A percentile compares a stretch with the other conserved stretches of the same genome.
phyloP scores from a whole-genome alignment of 2,797 vertebrate species.

The Poeciliopsis paucimaculata region DNA sequence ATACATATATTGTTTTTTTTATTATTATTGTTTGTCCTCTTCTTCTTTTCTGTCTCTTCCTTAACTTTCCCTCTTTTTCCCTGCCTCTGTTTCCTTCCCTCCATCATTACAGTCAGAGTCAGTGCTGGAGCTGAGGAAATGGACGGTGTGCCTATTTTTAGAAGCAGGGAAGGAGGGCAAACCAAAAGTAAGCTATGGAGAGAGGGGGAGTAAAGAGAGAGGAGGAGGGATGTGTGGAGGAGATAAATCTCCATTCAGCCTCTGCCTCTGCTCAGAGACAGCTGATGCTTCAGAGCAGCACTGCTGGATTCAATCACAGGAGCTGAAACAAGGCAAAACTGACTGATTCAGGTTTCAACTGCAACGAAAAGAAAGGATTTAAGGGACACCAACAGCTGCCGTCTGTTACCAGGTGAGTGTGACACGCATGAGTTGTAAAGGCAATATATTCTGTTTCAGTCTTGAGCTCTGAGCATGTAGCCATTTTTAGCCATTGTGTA shows the following conservation, averaged over 20 bases:
- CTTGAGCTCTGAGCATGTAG: slow-evolving; percentile 30
- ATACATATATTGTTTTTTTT: neutral
- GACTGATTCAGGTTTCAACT: slow-evolving; percentile 22
- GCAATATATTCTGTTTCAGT: slow-evolving; percentile 30
- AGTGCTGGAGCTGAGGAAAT: slow-evolving; percentile 67
- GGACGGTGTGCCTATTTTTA: slow-evolving; percentile 80
- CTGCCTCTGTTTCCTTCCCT: slow-evolving; percentile 50
- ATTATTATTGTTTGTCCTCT: neutral
- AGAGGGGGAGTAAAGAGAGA: slow-evolving; percentile 40
- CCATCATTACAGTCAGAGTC: slow-evolving; percentile 72
- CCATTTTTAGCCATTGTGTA: slow-evolving; percentile 60
- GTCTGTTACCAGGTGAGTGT: slow-evolving; percentile 63
- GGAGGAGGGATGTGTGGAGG: slow-evolving; percentile 55
- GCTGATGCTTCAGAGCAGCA: slow-evolving; percentile 55
- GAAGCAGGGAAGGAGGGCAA: slow-evolving; percentile 75
- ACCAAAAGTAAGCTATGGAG: slow-evolving; percentile 68
- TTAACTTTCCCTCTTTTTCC: slow-evolving; percentile 1
- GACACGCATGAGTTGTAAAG: slow-evolving; percentile 24
- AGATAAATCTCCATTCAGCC: slow-evolving; percentile 73
- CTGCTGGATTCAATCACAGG: slow-evolving; percentile 32
- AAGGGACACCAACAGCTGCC: slow-evolving; percentile 23
- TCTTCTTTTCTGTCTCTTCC: neutral
- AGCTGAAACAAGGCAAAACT: slow-evolving; percentile 5
- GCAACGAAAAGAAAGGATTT: slow-evolving; percentile 9
- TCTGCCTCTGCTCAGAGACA: slow-evolving; percentile 69